Conservation (phyloP, 1,140 invertebrate genomes). For the Zaprionus capensis region DNA sequence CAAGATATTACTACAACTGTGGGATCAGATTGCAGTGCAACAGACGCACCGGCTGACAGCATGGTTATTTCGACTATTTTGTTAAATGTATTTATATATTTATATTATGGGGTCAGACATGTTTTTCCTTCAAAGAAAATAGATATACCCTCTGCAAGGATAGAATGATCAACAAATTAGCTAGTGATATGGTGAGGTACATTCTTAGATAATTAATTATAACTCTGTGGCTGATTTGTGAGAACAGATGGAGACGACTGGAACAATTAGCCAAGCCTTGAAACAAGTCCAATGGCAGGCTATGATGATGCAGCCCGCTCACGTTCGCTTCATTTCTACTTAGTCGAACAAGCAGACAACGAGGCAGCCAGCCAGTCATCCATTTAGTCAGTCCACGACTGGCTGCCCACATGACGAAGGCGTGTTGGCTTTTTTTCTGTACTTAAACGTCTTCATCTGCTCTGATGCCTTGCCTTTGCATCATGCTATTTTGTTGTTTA, state of each 20-base stretch:
- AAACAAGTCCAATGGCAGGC: slow-evolving; percentile 48
- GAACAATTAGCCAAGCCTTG: slow-evolving; percentile 67
- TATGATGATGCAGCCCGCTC: slow-evolving; percentile 37
- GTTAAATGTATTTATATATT: no score
- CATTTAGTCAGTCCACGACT: slow-evolving; percentile 18
- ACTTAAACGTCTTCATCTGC: slow-evolving; percentile 56
- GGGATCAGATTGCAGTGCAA: no score
- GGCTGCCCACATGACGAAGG: slow-evolving; percentile 25
- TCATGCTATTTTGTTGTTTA: slow-evolving; percentile 49
- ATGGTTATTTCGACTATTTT: no score
- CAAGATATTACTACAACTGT: no score
- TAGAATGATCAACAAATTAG: slow-evolving; percentile 19
- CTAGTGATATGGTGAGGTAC: not conserved
- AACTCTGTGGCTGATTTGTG: not conserved
- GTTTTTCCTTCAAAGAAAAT: no score
- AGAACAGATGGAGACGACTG: slow-evolving; percentile 9
- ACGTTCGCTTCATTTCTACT: slow-evolving; percentile 53
- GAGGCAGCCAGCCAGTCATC: not conserved
- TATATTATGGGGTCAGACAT: no score
- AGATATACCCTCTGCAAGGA: slow-evolving; percentile 22
- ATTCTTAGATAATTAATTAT: not conserved
- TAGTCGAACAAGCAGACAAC: slow-evolving; percentile 2
- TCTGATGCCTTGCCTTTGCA: slow-evolving; percentile 54
- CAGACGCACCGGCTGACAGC: no score
- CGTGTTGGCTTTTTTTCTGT: slow-evolving; percentile 27